Percentiles rank a stretch among this genome's conserved stretches.
These are phyloP conservation scores for Mirounga angustirostris DNA, from an alignment of 2,113 vertebrate species.

Conservation along the genomic window DNA sequence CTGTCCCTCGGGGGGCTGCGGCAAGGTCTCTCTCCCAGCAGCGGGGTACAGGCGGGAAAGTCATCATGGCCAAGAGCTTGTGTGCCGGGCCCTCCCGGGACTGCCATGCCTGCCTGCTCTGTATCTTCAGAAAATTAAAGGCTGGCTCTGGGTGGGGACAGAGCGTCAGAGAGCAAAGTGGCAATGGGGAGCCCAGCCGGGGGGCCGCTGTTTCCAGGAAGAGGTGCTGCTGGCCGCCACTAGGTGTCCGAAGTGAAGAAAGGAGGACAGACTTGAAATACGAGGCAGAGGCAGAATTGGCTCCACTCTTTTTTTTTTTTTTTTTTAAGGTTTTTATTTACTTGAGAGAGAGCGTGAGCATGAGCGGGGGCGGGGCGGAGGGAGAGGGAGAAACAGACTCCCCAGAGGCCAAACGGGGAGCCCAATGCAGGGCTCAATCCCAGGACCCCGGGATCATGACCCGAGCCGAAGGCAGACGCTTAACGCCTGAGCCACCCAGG, in stretches of 20 bases:
- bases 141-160: neutral
- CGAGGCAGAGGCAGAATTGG: neutral
- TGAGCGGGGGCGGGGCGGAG: neutral
- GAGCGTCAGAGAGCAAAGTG: fast-evolving
- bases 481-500: neutral
- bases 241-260: fast-evolving
- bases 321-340: neutral
- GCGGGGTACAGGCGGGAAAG: fast-evolving
- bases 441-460: neutral
- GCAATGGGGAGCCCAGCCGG: fast-evolving
- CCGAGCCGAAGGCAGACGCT: neutral
- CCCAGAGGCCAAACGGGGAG: neutral
- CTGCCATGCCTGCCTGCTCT: neutral
- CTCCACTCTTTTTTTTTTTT: fast-evolving
- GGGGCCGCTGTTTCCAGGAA: fast-evolving
- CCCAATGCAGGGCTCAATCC: neutral
- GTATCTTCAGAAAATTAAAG: fast-evolving
- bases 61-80: fast-evolving
- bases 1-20: neutral
- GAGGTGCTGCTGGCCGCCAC: neutral
- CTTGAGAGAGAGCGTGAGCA: neutral
- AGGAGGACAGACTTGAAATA: neutral
- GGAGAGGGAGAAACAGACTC: neutral
- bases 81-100: neutral
- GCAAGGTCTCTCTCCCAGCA: neutral